These are phyloP conservation scores for Mythimna pallens DNA, from an alignment of 2,888 invertebrate genomes.

Conservation along the genomic window DNA sequence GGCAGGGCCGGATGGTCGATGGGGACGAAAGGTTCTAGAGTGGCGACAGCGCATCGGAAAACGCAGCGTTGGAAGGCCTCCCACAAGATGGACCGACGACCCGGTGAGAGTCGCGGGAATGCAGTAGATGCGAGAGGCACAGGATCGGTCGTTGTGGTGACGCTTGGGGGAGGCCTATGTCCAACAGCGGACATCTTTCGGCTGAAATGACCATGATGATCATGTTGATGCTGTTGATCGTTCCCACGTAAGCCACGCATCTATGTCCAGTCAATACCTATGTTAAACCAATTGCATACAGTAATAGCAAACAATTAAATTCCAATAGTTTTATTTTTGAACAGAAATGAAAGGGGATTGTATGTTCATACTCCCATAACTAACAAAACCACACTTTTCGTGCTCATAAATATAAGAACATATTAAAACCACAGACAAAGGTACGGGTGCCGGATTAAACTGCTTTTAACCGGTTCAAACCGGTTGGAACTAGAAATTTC, in stretches of 20 bases:
- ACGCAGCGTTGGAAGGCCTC: too few species aligned
- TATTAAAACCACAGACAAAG: constrained; percentile 57
- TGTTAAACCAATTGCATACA: not conserved
- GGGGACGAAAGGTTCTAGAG: too few species aligned
- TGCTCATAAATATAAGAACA: constrained; percentile 51
- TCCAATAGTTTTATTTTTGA: constrained; percentile 5
- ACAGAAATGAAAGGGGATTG: constrained; percentile 8
- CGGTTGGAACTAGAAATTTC: constrained; percentile 52
- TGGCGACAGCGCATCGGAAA: too few species aligned
- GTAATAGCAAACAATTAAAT: constrained; percentile 5
- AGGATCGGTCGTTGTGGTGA: too few species aligned
- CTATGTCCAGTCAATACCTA: not conserved
- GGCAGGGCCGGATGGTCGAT: too few species aligned
- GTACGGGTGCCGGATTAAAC: constrained; percentile 44
- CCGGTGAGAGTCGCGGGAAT: too few species aligned
- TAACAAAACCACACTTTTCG: constrained; percentile 46
- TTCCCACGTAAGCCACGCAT: not conserved
- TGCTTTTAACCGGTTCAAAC: constrained; percentile 38
- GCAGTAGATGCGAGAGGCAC: too few species aligned
- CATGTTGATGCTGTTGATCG: too few species aligned
- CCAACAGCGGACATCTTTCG: too few species aligned
- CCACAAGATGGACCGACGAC: too few species aligned
- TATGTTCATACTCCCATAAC: constrained; percentile 9
- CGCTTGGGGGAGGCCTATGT: too few species aligned
- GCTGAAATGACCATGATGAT: too few species aligned